A percentile compares a stretch with the other conserved stretches of the same genome.
These are phyloP conservation scores for Pissodes strobi DNA, from an alignment of 1,140 invertebrate species.

Conservation along the genomic window DNA sequence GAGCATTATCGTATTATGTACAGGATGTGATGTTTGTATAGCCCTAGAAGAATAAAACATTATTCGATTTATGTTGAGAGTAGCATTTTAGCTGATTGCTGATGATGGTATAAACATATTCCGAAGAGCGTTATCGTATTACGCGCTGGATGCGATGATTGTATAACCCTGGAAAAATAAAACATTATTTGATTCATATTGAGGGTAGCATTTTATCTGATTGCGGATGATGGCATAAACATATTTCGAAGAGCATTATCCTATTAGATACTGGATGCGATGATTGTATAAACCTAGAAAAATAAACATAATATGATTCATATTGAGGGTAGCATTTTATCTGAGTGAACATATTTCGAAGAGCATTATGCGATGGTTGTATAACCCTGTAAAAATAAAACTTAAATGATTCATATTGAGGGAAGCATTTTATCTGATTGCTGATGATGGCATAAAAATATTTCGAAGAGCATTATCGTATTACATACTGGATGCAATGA, in stretches of 20 bases:
- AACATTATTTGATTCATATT: background rate
- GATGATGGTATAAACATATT: too few relatives aligned
- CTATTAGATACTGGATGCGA: constrained; percentile 98
- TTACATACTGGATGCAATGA: constrained; percentile 97
- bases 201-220: too few relatives aligned
- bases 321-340: too few relatives aligned
- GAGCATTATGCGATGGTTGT: constrained; percentile 94
- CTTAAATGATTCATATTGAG: background rate
- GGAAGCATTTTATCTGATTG: too few relatives aligned
- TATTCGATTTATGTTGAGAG: too few relatives aligned
- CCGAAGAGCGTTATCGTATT: constrained; percentile 96
- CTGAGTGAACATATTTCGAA: too few relatives aligned
- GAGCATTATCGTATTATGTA: constrained; percentile 95
- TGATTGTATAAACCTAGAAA: constrained; percentile 87
- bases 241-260: constrained; percentile 92
- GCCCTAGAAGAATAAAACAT: constrained; percentile 69
- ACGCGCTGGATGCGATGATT: constrained; percentile 94
- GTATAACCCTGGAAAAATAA: constrained; percentile 79
- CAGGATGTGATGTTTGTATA: constrained; percentile 94
- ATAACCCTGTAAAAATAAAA: constrained; percentile 78
- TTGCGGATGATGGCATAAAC: too few relatives aligned
- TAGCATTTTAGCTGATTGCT: too few relatives aligned
- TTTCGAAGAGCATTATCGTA: constrained; percentile 94
- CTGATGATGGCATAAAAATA: constrained; percentile 90
- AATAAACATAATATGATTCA: background rate